Evolutionary conservation across 2,113 vertebrate species (phyloP).

Genomic region (Panurus biarmicus): DNA sequence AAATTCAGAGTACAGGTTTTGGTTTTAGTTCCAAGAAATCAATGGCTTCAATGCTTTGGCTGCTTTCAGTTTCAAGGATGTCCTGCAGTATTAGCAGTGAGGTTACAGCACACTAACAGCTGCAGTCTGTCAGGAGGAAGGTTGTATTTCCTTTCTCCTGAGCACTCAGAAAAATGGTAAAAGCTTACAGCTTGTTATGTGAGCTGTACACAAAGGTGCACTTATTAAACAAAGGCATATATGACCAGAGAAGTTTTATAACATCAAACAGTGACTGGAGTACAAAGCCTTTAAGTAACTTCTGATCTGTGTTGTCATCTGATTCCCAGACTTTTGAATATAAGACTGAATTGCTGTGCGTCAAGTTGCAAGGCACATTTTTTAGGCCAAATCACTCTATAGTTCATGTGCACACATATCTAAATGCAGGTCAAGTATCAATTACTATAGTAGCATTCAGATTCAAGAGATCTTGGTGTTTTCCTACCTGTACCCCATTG

Average conservation of each 20-base stretch:
- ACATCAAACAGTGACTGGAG: background rate
- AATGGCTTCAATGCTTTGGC: background rate
- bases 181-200: background rate
- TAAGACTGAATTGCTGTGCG: background rate
- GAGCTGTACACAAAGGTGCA: background rate
- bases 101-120: background rate
- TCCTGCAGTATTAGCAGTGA: background rate
- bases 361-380: conserved; percentile 14
- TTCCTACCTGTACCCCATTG: background rate
- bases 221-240: background rate
- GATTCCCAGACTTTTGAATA: background rate
- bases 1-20: background rate
- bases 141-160: background rate
- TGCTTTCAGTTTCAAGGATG: background rate
- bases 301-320: background rate
- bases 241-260: background rate
- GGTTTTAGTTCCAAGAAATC: background rate
- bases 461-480: background rate
- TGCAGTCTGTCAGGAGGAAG: background rate
- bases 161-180: background rate
- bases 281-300: background rate
- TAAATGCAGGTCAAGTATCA: background rate
- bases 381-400: background rate
- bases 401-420: background rate
- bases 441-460: background rate